These are phyloP conservation scores for Orthonyx spaldingii DNA, from an alignment of 2,113 vertebrate genomes.

Conservation along the genomic window DNA sequence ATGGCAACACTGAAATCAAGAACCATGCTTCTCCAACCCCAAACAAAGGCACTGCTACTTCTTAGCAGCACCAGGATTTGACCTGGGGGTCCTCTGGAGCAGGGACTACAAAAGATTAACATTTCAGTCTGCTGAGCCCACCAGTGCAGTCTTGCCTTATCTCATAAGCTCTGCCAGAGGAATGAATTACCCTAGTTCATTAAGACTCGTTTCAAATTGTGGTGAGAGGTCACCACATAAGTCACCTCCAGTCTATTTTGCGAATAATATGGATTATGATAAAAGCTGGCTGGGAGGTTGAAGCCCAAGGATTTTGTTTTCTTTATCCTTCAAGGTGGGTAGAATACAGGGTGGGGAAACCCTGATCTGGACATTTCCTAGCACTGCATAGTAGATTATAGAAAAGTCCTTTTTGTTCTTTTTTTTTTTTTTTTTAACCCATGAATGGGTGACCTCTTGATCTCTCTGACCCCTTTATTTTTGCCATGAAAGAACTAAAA, in stretches of 20 bases:
- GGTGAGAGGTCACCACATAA: slow-evolving; percentile 54
- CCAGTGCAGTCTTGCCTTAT: slow-evolving; percentile 43
- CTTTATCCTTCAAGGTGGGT: slow-evolving; percentile 61
- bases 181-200: slow-evolving; percentile 70
- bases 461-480: slow-evolving; percentile 62
- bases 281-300: slow-evolving; percentile 53
- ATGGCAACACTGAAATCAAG: slow-evolving; percentile 44
- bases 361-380: slow-evolving; percentile 53
- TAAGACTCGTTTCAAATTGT: slow-evolving; percentile 61
- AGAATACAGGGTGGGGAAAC: slow-evolving; percentile 39
- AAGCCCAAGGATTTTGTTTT: slow-evolving; percentile 52
- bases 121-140: slow-evolving; percentile 58
- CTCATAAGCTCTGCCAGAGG: slow-evolving; percentile 49
- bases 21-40: background rate
- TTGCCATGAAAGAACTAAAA: slow-evolving; percentile 50
- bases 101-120: slow-evolving; percentile 59
- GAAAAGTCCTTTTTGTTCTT: slow-evolving; percentile 48
- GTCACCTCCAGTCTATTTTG: slow-evolving; percentile 61
- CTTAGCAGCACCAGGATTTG: slow-evolving; percentile 9
- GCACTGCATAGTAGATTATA: slow-evolving; percentile 25
- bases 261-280: slow-evolving; percentile 58
- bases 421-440: slow-evolving; percentile 9
- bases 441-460: slow-evolving; percentile 42
- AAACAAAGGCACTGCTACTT: slow-evolving; percentile 17
- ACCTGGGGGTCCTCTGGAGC: slow-evolving; percentile 42